Conservation (phyloP, 1,140 invertebrate species). For the Periplaneta americana region DNA sequence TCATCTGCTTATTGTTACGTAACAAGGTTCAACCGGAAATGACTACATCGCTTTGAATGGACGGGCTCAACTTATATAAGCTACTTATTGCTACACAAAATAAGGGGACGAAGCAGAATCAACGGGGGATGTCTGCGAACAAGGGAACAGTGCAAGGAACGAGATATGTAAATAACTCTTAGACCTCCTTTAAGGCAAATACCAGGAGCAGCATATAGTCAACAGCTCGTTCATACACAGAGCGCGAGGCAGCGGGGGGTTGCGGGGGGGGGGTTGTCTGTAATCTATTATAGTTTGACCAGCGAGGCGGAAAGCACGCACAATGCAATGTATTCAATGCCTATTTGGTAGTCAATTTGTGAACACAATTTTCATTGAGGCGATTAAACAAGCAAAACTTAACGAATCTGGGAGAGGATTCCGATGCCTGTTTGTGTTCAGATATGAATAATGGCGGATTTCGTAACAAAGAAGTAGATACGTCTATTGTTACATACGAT, state of each 20-base stretch:
- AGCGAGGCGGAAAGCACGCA: neutral
- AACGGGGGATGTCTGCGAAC: neutral
- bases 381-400: neutral
- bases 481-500: no score
- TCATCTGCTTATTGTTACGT: no score
- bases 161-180: neutral
- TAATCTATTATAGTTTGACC: neutral
- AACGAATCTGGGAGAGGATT: neutral
- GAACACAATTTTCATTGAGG: neutral
- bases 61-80: no score
- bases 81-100: no score
- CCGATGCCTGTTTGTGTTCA: neutral
- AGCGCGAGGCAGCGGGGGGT: no score
- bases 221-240: neutral
- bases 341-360: neutral
- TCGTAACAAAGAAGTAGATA: no score
- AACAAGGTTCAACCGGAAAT: no score
- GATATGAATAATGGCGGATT: no score
- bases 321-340: neutral
- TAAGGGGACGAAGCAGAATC: no score
- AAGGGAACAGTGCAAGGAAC: neutral
- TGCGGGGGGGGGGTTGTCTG: neutral
- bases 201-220: neutral
- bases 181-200: neutral
- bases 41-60: no score